Evolutionary conservation across 2,797 vertebrate genomes (phyloP), one percentile per base, ranked within the genome.

Genomic region (Clarias laeviceps): DNA sequence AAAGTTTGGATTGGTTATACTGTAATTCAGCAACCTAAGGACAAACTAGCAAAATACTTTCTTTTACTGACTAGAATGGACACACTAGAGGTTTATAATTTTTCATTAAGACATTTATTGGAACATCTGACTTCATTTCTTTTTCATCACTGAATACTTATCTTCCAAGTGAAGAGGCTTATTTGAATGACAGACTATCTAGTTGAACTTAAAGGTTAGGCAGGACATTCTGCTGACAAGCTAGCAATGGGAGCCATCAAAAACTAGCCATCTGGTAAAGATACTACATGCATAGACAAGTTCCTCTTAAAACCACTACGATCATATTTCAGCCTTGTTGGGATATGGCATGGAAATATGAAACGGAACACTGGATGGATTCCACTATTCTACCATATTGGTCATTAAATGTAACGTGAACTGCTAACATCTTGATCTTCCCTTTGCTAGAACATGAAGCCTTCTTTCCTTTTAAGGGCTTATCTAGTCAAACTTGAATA

Each of bases 281-380:
- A 79, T 24, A 62, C 40, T 82, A 70, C 32, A 82, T 65, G 65
- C 57, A 34, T 70, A 76, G 45, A 69, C 22, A 74, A 45, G 62
- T 74, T 82, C 57, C 34, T 68, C 72, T 76, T 82, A 54, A 66
- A 74, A 82, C 14, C 61, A 61, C 20, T 66, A 34, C 20, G 68
- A 20, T 86, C 70, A 50, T 32, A 82, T 86, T 86, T 86, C 62
- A 85, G 45, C 29, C 79, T 56, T 66, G 57, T 65, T 22, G 34
- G 45, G 69, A 79, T 61, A 81, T 64, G 66, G 57, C 68, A 82
- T 70, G 73, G 34, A 54, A 66, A 56, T 78, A 4, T 82, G 73
- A 70, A 40, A 77, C 40, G 72, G 40, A 77, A n/a, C 59, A 54
- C 45, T 84, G 61, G 59, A 84, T 57, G 61, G 72, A 66, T 78